These are phyloP conservation scores for Calameuta filiformis DNA, from an alignment of 2,888 invertebrate genomes.

Conservation along the genomic window DNA sequence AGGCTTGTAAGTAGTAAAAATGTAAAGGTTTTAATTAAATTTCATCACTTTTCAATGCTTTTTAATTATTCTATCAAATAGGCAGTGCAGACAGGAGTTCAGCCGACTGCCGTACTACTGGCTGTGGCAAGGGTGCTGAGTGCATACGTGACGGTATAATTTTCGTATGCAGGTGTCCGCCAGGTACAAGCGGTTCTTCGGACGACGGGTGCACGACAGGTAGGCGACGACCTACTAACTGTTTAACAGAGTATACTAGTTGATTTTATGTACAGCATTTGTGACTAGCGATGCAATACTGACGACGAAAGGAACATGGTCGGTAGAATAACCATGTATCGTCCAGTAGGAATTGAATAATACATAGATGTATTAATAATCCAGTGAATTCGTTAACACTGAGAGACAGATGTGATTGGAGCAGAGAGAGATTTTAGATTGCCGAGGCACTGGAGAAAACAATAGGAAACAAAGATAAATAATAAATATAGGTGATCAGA, in stretches of 20 bases:
- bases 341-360: slow-evolving; percentile 55
- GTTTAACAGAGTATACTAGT: slow-evolving; percentile 48
- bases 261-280: slow-evolving; percentile 61
- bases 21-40: background rate
- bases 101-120: slow-evolving; percentile 84
- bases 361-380: slow-evolving; percentile 50
- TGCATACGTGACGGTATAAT: slow-evolving; percentile 86
- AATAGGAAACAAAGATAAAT: background rate
- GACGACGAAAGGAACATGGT: slow-evolving; percentile 53
- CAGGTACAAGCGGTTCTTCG: slow-evolving; percentile 79
- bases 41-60: background rate
- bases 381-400: slow-evolving; percentile 59
- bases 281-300: slow-evolving; percentile 60
- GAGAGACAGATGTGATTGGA: slow-evolving; percentile 66
- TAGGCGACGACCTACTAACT: slow-evolving; percentile 63
- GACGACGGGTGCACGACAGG: slow-evolving; percentile 78
- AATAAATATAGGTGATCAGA: background rate
- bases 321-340: slow-evolving; percentile 62
- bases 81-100: slow-evolving; percentile 53
- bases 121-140: slow-evolving; percentile 87
- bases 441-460: slow-evolving; percentile 30
- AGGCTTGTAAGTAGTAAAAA: slow-evolving; percentile 78
- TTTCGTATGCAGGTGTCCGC: slow-evolving; percentile 84
- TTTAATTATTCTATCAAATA: slow-evolving; percentile 16
- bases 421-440: slow-evolving; percentile 35